Conservation (phyloP, 1,140 invertebrate species). For the Drosophila baimaii region DNA sequence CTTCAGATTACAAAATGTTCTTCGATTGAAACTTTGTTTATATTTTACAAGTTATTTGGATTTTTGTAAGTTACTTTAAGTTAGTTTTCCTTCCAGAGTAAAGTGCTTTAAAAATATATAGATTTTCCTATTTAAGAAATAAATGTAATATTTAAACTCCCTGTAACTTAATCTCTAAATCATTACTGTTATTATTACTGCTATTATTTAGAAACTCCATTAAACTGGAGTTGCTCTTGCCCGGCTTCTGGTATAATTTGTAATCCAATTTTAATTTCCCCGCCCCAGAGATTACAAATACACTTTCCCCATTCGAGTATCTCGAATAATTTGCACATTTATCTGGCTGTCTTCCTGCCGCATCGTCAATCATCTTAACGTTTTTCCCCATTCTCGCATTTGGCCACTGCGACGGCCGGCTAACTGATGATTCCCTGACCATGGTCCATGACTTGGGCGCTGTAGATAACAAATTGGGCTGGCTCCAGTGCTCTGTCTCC, state of each 20-base stretch:
- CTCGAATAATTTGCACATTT: constrained; percentile 44
- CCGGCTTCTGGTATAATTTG: constrained; percentile 9
- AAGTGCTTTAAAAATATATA: neutral
- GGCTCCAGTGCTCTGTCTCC: constrained; percentile 33
- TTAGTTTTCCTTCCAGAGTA: too few relatives aligned
- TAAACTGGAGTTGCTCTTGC: neutral
- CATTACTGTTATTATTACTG: too few relatives aligned
- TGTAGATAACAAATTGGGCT: constrained; percentile 73
- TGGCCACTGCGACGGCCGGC: constrained; percentile 29
- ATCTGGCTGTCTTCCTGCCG: constrained; percentile 33
- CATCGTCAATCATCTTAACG: constrained; percentile 44
- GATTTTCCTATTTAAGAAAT: neutral
- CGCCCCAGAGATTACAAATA: constrained; percentile 5
- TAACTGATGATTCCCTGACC: constrained; percentile 61
- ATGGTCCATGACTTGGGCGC: constrained; percentile 45
- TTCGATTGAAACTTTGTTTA: too few relatives aligned
- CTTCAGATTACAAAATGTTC: too few relatives aligned
- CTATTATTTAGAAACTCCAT: neutral
- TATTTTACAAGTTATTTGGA: too few relatives aligned
- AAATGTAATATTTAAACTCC: neutral
- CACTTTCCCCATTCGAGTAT: constrained; percentile 28
- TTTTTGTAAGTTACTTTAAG: too few relatives aligned
- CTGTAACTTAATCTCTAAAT: too few relatives aligned
- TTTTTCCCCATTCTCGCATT: constrained; percentile 3
- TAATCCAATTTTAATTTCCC: constrained; percentile 16